Evolutionary conservation across 2,888 invertebrate species (phyloP).

Genomic region (Plemyria rubiginata): DNA sequence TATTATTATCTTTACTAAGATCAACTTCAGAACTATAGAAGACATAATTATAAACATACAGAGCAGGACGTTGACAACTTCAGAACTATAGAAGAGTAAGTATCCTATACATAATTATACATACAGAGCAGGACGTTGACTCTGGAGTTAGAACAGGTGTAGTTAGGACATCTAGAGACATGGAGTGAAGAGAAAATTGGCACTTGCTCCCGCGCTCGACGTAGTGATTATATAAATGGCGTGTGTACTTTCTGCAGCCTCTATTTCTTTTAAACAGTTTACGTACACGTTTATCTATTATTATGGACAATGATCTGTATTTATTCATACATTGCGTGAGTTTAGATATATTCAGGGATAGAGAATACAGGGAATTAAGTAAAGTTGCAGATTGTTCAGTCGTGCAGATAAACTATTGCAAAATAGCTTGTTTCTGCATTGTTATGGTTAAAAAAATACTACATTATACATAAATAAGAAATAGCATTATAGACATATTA

Average conservation of each 20-base stretch:
- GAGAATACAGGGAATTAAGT: slow-evolving; percentile 20
- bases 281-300: slow-evolving; percentile 35
- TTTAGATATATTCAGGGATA: slow-evolving; percentile 30
- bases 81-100: background rate
- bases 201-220: slow-evolving; percentile 27
- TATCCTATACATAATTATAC: background rate
- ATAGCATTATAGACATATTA: background rate
- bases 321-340: slow-evolving; percentile 38
- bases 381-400: slow-evolving; percentile 17
- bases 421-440: slow-evolving; percentile 10
- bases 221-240: slow-evolving; percentile 27
- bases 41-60: background rate
- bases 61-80: slow-evolving; percentile 26
- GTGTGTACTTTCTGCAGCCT: slow-evolving; percentile 28
- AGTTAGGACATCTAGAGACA: slow-evolving; percentile 48
- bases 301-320: slow-evolving; percentile 39
- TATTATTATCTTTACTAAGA: no score
- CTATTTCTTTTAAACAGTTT: slow-evolving; percentile 41
- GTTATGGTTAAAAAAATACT: slow-evolving; percentile 8
- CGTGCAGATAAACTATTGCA: slow-evolving; percentile 24
- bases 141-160: slow-evolving; percentile 43
- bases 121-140: slow-evolving; percentile 22
- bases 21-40: background rate
- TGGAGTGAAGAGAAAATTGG: slow-evolving; percentile 37
- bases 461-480: background rate